Base-by-base conservation (phyloP, 2,113 vertebrate species). In the Boulengeromyrus knoepffleri region DNA sequence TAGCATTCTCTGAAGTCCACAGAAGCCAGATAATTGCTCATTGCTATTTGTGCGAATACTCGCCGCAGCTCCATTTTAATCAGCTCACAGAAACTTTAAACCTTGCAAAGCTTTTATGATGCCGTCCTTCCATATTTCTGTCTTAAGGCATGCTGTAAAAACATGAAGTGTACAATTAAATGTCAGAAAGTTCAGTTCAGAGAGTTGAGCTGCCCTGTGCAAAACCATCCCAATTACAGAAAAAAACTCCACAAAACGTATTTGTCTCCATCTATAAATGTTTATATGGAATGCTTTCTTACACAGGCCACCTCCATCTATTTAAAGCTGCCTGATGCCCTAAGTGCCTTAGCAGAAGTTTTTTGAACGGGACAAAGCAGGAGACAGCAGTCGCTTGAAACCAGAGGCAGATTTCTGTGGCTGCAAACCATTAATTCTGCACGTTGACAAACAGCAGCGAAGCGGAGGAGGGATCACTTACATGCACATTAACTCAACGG, bases 31-130 rank as follows among this genome's bases (percentile, higher is more conserved):
- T 91, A 80, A 91, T 88, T 88, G 21, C 36, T 50, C 45, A 89
- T 84, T 88, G 91, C 91, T 90, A 92, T 88, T 92, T 92, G 88
- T 89, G 92, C 46, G 74, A 89, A 31, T 53, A 47, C 39, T 89
- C 45, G 52, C 36, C 45, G 15, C 12, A 31, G 77, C 19, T 80
- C 39, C 19, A 27, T 62, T 58, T 52, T 31, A 46, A 80, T 80
- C 46, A 49, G 62, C 66, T 50, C 58, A 74, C n/a, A 88, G 39
- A 39, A 70, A 74, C 42, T 46, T 88, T 46, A 66, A 70, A 70
- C 31, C 50, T 66, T 1, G 31, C 31, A 46, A 46, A 36, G 24
- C 24, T 88, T 88, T 88, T 70, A 58, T n/a, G 31, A 62, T 66
- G 52, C 56, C 4, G 8, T 39, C 53, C 52, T 62, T 42, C 24